Conservation (phyloP, 1,140 invertebrate genomes). For the Macrocentrus cingulum region DNA sequence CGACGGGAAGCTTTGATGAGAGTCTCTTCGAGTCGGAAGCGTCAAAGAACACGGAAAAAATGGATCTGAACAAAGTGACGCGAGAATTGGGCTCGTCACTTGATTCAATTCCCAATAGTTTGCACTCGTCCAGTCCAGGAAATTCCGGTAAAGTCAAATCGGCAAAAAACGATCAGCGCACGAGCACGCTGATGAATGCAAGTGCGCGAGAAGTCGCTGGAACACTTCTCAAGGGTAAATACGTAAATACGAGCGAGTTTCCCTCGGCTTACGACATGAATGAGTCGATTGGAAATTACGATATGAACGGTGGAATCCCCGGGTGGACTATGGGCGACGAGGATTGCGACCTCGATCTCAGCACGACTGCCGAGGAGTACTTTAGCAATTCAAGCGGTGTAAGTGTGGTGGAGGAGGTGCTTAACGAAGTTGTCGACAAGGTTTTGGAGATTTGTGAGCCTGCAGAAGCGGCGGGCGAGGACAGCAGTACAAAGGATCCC, state of each 20-base stretch:
- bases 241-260: conserved; percentile 52
- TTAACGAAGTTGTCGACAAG: conserved; percentile 62
- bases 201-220: conserved; percentile 51
- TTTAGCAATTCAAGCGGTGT: conserved; percentile 56
- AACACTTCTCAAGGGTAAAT: conserved; percentile 52
- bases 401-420: conserved; percentile 60
- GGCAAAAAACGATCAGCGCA: conserved; percentile 37
- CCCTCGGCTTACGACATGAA: conserved; percentile 45
- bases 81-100: conserved; percentile 49
- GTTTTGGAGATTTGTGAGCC: conserved; percentile 52
- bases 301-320: conserved; percentile 48
- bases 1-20: conserved; percentile 49
- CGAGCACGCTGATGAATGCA: conserved; percentile 36
- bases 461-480: conserved; percentile 42
- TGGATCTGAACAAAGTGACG: conserved; percentile 42
- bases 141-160: conserved; percentile 35
- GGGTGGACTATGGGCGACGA: conserved; percentile 57
- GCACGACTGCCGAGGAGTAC: conserved; percentile 65
- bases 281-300: conserved; percentile 46
- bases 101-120: conserved; percentile 53
- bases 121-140: conserved; percentile 53
- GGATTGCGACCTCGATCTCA: conserved; percentile 58
- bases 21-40: conserved; percentile 49
- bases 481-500: conserved; percentile 42
- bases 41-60: conserved; percentile 38